Conservation (phyloP, 2,888 invertebrate genomes). For the Standfussiana lucernea region DNA sequence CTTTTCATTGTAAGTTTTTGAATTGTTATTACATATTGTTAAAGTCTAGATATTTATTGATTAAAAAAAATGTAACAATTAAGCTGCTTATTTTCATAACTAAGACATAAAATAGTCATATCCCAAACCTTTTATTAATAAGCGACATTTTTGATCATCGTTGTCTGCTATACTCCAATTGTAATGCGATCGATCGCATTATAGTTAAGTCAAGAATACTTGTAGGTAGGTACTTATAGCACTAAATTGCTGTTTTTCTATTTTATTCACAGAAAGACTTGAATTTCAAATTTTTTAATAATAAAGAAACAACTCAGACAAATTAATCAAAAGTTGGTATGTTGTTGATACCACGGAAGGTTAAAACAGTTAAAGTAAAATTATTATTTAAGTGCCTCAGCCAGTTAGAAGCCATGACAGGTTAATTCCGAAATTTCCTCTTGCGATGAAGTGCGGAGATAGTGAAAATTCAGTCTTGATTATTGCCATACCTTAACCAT, state of each 20-base stretch:
- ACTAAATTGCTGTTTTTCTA: background rate
- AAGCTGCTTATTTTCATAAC: too few species aligned
- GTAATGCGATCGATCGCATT: too few species aligned
- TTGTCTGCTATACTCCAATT: too few species aligned
- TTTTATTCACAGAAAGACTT: background rate
- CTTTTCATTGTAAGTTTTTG: background rate
- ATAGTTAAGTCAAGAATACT: too few species aligned
- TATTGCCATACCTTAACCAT: constrained; percentile 30
- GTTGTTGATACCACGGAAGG: constrained; percentile 10
- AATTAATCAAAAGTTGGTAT: background rate
- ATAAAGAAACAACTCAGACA: background rate
- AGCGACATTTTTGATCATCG: background rate
- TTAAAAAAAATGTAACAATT: too few species aligned
- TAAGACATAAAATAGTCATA: background rate
- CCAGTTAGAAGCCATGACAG: constrained; percentile 14
- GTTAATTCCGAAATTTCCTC: constrained; percentile 48
- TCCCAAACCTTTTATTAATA: background rate
- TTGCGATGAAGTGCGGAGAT: constrained; percentile 38
- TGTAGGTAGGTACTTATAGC: too few species aligned
- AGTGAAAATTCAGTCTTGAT: constrained; percentile 29
- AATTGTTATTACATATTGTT: background rate
- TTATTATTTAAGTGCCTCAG: constrained; percentile 25
- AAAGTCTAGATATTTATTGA: too few species aligned
- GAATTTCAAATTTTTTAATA: background rate
- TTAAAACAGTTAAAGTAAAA: constrained; percentile 35